A percentile compares a stretch with the other conserved stretches of the same genome.
Conservation (phyloP, 2,113 vertebrate genomes). For the Calypte anna region DNA sequence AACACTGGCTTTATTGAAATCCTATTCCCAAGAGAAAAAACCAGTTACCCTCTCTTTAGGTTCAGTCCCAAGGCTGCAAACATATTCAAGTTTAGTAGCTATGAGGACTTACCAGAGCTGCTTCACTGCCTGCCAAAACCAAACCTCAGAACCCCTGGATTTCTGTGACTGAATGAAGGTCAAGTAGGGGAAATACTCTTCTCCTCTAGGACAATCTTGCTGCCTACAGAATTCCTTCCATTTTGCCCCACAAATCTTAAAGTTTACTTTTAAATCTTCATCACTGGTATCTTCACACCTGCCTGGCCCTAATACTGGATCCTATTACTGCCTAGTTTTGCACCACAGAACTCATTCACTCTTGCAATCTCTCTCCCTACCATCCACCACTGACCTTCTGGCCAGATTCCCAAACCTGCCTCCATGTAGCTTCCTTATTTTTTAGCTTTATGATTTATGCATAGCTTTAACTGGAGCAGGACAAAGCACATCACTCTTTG, state of each 20-base stretch:
- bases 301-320: constrained; percentile 20
- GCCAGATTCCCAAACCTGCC: not conserved
- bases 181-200: constrained; percentile 16
- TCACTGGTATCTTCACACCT: not conserved
- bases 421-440: not conserved
- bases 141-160: constrained; percentile 29
- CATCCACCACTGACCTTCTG: not conserved
- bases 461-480: not conserved
- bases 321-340: constrained; percentile 10
- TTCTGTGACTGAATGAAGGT: constrained; percentile 19
- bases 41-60: not conserved
- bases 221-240: not conserved
- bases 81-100: constrained; percentile 44
- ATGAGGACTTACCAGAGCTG: constrained; percentile 33
- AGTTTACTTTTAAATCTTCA: constrained; percentile 33
- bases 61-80: constrained; percentile 5
- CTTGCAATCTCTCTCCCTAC: not conserved
- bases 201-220: not conserved
- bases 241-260: not conserved
- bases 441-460: not conserved
- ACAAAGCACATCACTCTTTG: not conserved
- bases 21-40: not conserved
- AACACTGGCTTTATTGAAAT: constrained; percentile 8
- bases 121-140: not conserved
- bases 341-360: not conserved